These are phyloP conservation scores for Characodon lateralis DNA, from an alignment of 2,797 vertebrate species.

Conservation along the genomic window DNA sequence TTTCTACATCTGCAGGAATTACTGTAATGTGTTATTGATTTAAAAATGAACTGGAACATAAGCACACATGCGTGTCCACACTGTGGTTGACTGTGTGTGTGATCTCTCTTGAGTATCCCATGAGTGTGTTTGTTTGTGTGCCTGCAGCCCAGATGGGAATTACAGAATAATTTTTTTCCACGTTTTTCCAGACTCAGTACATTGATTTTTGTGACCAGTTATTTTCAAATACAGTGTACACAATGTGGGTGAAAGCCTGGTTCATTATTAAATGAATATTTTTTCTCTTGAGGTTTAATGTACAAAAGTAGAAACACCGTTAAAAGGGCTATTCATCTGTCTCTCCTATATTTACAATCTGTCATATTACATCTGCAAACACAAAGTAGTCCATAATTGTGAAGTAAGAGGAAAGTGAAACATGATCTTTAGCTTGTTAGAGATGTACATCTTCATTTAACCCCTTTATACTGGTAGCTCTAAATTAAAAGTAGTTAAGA, in stretches of 20 bases:
- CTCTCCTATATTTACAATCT: neutral
- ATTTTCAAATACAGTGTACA: neutral
- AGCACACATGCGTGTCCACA: conserved; percentile 38
- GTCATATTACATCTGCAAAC: neutral
- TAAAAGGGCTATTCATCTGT: neutral
- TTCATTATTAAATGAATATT: neutral
- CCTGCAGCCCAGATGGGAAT: conserved; percentile 19
- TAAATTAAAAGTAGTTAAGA: too few species aligned
- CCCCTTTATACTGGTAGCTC: neutral
- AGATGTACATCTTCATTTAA: neutral
- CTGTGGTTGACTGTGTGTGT: conserved; percentile 17
- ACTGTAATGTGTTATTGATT: conserved; percentile 74
- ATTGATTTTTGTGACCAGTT: neutral
- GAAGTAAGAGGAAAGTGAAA: neutral
- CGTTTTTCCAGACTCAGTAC: neutral
- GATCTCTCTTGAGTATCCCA: conserved; percentile 7
- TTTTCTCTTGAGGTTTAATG: neutral
- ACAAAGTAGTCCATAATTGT: neutral
- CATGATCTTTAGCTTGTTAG: neutral
- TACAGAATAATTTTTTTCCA: conserved; percentile 1
- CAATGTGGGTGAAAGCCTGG: neutral
- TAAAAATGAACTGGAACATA: conserved; percentile 32
- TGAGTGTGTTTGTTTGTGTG: neutral
- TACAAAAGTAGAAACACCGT: neutral
- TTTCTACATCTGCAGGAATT: conserved; percentile 44